These are phyloP conservation scores for Aegotheles bennettii DNA, from an alignment of 2,113 vertebrate species.

Conservation along the genomic window DNA sequence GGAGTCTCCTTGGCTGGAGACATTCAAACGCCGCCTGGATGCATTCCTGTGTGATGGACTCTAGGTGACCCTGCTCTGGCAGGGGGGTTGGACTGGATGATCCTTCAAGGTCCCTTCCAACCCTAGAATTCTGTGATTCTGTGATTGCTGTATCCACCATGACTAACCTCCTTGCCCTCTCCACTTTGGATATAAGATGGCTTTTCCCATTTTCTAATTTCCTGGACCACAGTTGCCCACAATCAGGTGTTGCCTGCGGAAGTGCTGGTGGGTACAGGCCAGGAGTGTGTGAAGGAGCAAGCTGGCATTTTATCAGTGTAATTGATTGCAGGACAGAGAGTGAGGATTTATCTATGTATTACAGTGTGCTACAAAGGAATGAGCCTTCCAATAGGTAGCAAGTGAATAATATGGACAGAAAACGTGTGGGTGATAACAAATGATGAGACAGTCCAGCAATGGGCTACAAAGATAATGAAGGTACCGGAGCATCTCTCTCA, in stretches of 20 bases:
- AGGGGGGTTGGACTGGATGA: too few relatives aligned
- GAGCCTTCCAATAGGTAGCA: background rate
- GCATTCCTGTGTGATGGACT: too few relatives aligned
- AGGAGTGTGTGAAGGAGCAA: background rate
- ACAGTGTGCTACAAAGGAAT: background rate
- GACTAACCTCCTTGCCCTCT: background rate
- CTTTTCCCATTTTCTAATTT: background rate
- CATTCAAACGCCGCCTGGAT: too few relatives aligned
- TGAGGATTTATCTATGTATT: background rate
- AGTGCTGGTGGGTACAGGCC: background rate
- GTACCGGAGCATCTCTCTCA: too few relatives aligned
- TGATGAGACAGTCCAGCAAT: too few relatives aligned
- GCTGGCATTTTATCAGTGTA: background rate
- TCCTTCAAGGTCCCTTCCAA: too few relatives aligned
- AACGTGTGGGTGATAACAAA: background rate
- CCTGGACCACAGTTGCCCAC: rapidly evolving
- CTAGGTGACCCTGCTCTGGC: too few relatives aligned
- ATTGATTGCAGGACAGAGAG: background rate
- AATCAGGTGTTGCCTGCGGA: background rate
- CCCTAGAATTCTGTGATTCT: too few relatives aligned
- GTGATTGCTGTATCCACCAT: background rate
- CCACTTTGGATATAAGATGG: background rate
- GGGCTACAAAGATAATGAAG: too few relatives aligned
- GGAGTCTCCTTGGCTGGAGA: too few relatives aligned
- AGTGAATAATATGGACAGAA: background rate